Evolutionary conservation across 2,113 vertebrate genomes (phyloP).

Genomic region (Dicerorhinus sumatrensis): DNA sequence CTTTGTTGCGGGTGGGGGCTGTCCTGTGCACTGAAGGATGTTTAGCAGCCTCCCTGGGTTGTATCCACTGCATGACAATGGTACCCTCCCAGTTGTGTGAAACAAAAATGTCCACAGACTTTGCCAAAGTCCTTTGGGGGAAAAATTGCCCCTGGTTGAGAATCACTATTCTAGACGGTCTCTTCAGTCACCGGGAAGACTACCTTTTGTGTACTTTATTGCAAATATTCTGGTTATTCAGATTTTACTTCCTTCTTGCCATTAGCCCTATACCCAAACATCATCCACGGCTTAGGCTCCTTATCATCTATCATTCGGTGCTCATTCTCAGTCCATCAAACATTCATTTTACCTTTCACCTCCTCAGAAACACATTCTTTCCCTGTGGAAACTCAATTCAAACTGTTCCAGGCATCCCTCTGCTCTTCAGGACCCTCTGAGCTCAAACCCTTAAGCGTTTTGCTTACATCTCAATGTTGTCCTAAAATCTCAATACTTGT

Average conservation of each 20-base stretch:
- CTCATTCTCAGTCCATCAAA: slow-evolving; percentile 26
- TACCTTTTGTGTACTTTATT: background rate
- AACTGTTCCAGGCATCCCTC: background rate
- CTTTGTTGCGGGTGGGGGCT: background rate
- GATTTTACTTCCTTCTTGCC: background rate
- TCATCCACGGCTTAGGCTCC: background rate
- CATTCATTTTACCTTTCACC: background rate
- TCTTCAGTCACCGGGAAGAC: background rate
- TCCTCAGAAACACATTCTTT: background rate
- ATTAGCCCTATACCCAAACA: rapidly evolving
- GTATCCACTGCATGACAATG: background rate
- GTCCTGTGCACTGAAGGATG: background rate
- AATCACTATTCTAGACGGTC: background rate
- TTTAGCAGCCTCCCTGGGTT: background rate
- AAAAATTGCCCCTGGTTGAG: background rate
- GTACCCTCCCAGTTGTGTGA: rapidly evolving
- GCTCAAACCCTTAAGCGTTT: background rate
- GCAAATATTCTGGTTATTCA: background rate
- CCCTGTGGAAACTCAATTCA: background rate
- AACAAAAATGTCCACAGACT: background rate
- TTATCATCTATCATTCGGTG: background rate
- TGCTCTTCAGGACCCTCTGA: background rate
- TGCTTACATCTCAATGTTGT: background rate
- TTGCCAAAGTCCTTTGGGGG: background rate
- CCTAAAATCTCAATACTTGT: slow-evolving; percentile 6